A percentile compares a stretch with the other conserved stretches of the same genome.
These are phyloP conservation scores for Kuschelorhynchus macadamiae DNA, from an alignment of 2,888 invertebrate species.

Conservation along the genomic window DNA sequence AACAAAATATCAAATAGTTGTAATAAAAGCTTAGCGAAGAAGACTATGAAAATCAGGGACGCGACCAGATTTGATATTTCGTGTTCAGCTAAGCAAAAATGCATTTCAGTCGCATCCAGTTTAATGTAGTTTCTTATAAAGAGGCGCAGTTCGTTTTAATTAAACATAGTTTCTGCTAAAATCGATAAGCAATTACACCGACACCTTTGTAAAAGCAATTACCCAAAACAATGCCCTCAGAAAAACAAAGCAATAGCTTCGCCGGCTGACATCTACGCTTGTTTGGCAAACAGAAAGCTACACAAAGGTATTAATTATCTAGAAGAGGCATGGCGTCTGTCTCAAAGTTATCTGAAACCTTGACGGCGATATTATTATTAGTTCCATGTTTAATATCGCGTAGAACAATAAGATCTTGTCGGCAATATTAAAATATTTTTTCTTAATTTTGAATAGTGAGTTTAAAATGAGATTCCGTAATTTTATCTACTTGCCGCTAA, in stretches of 20 bases:
- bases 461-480: too few relatives aligned
- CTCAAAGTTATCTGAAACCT: neutral
- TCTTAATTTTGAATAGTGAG: too few relatives aligned
- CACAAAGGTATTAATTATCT: constrained; percentile 24
- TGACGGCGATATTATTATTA: too few relatives aligned
- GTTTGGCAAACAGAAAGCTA: constrained; percentile 17
- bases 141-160: neutral
- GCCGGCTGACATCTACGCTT: constrained; percentile 22
- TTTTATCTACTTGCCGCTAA: too few relatives aligned
- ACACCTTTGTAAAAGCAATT: constrained; percentile 22
- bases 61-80: too few relatives aligned
- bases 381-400: too few relatives aligned
- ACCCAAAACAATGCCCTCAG: constrained; percentile 28
- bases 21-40: too few relatives aligned
- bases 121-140: neutral
- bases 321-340: neutral
- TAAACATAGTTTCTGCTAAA: constrained; percentile 10
- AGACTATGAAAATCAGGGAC: too few relatives aligned
- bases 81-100: too few relatives aligned
- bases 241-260: constrained; percentile 23
- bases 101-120: neutral
- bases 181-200: constrained; percentile 25
- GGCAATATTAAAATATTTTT: too few relatives aligned
- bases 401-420: too few relatives aligned
- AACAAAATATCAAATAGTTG: too few relatives aligned